Conservation (phyloP, 2,888 invertebrate genomes). For the Macrosiphum euphorbiae region DNA sequence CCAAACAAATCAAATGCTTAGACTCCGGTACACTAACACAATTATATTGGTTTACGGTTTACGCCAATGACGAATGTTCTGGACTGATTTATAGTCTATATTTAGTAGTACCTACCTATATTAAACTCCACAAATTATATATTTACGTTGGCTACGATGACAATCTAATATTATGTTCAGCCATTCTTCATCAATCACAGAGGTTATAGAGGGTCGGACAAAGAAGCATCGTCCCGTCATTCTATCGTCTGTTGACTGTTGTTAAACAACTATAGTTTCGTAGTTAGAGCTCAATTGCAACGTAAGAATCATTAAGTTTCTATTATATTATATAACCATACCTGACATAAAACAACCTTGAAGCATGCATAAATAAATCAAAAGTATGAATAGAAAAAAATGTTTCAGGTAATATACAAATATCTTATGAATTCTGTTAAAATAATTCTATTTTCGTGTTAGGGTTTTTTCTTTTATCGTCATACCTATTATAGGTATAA, state of each 20-base stretch:
- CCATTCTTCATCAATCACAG: constrained; percentile 20
- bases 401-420: not conserved
- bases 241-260: constrained; percentile 9
- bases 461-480: not conserved
- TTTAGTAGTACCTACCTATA: not conserved
- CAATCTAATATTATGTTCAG: not conserved
- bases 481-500: not conserved
- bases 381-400: constrained; percentile 4
- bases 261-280: constrained; percentile 17
- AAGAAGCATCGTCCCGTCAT: constrained; percentile 9
- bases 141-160: constrained; percentile 5
- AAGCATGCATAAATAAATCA: not conserved
- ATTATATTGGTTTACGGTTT: not conserved
- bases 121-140: not conserved
- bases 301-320: constrained; percentile 17
- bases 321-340: not conserved
- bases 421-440: not conserved
- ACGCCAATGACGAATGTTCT: not conserved
- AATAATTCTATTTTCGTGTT: not conserved
- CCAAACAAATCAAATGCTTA: not conserved
- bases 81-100: not conserved
- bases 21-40: not conserved
- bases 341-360: not conserved
- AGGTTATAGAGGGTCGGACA: constrained; percentile 5
- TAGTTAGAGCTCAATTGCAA: constrained; percentile 9